Base-by-base conservation (phyloP, 2,113 vertebrate genomes). In the Mesembrinibis cayennensis region DNA sequence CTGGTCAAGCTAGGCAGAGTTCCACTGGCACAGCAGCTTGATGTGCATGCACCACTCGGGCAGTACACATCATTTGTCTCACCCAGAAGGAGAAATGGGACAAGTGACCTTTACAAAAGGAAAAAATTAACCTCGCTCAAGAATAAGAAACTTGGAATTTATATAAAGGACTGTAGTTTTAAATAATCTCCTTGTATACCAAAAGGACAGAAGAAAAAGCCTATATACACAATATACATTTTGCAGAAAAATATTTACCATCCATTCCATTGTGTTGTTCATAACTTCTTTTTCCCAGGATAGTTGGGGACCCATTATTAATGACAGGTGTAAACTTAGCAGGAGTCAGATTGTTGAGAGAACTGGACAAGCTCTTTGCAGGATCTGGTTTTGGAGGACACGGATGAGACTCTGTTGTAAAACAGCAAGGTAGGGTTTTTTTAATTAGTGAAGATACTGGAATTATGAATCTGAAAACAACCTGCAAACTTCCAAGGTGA, bases 221-320 rank as follows among this genome's bases (percentile, higher is more conserved):
- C 65, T 80, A 83, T 0, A 62, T 5, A 76, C 45, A 55, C 16
- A 61, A 89, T 3, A 50, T 3, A 47, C 12, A 56, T 42, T 61
- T 50, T 85, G 27, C 55, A 91, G 63, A 49, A 76, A 79, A 72
- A 80, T 80, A 91, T 98, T 98, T 98, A 99, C 99, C 99, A 56
- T 99, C 99, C 93, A 99, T 98, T 76, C 99, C 99, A 36, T 99
- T 99, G 98, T 99, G 99, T 95, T 99, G 99, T 62, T 99, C 99
- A 0, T 99, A 99, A 98, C 97, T 98, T 94, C 99, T 98, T 90
- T 99, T 99, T 89, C 99, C 99, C 94, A 99, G 98, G 97, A 99
- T 99, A 96, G 99, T 99, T 67, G 99, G 99, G 4, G 99, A 99
- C 92, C 99, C 99, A n/a, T 98, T 99, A 98, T 99, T 99, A 96